Base-by-base conservation (phyloP, 2,888 invertebrate genomes). In the Flabesymbios commensalis region DNA sequence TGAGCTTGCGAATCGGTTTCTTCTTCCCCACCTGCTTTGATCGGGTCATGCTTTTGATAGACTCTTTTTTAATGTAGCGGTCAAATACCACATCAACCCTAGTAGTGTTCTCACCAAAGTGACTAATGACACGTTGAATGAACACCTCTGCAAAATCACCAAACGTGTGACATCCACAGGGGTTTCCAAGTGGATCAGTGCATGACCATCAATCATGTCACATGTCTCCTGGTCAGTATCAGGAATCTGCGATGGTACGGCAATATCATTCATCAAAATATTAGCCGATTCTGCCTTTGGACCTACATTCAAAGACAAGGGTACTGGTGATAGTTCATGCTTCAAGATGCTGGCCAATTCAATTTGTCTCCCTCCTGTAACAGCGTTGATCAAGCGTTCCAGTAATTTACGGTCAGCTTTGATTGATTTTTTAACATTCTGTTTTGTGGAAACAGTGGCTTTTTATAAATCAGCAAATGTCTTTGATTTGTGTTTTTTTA, bases 11-110 rank as follows among this genome's bases (percentile, higher is more conserved):
- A 10, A 49, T 19, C 10, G 49, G 49, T 14, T 19, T 10, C 10
- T 10, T 14, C 7, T 29, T 10, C 19, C 28, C 28, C 10, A 10
- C 19, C 10, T 14, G 49, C 19, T 28, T 49, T 7, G 28, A 14
- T 10, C 49, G 14, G 22, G 24, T 49, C 10, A 7, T 10, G 7
- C 5, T 10, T 28, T 49, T 49, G 22, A 49, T 53, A 5, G 53
- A 36, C 24, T 36, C 36, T 36, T 5, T 19, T n/a, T 7, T 5
- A n/a, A n/a, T n/a, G 24, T 53, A 53, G 17, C 53, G 7, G 24
- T 53, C 53, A 22, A 53, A 53, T 17, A 22, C 22, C 5, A 53
- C 53, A 24, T 53, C 53, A 36, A 53, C 22, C 22, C 39, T 32
- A 10, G 17, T 10, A 22, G 5, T 36, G 19, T 22, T 17, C 5